Base-by-base conservation (phyloP, 2,797 vertebrate genomes). In the Phyllotis vaccarum region DNA sequence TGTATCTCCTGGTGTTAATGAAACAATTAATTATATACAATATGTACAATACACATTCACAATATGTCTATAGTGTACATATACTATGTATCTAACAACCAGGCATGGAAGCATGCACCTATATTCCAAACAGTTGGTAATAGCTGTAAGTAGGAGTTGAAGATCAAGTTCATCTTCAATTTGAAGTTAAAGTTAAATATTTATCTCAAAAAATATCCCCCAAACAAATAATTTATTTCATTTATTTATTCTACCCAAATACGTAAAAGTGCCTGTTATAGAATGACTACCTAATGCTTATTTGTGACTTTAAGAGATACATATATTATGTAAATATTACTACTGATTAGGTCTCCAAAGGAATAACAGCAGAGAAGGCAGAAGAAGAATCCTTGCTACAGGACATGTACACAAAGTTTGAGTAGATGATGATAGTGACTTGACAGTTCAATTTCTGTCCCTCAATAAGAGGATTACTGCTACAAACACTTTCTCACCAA, bases 341-440 rank as follows among this genome's bases (percentile, higher is more conserved):
- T 52, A 89, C 54, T 17, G 27, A 49, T 3, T 21, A 37, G 3
- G 2, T 79, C 86, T 54, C 16, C 6, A 37, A 58, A 52, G 46
- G 16, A 21, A 24, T 49, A 11, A n/a, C 34, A 37, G 29, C 31
- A 12, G 27, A 62, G 16, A 54, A 85, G 5, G 13, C 46, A 49
- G 7, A 27, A 40, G n/a, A n/a, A 34, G 0, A 0, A 0, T 19
- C 14, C 6, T 16, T 85, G 54, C 16, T n/a, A 40, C 6, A 34
- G 43, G 17, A 34, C 82, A 17, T 58, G 5, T 54, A 27, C 90
- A 4, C 76, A 64, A 27, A 68, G 43, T 22, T 19, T 72, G 49
- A 75, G 37, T 9, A 52, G 40, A 90, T 58, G 52, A 64, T 82
- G 12, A 17, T 5, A 10, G 0, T 34, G 19, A 12, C 46, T 70